These are phyloP conservation scores for Rotaria socialis DNA, from an alignment of 2,888 invertebrate species.

Conservation along the genomic window DNA sequence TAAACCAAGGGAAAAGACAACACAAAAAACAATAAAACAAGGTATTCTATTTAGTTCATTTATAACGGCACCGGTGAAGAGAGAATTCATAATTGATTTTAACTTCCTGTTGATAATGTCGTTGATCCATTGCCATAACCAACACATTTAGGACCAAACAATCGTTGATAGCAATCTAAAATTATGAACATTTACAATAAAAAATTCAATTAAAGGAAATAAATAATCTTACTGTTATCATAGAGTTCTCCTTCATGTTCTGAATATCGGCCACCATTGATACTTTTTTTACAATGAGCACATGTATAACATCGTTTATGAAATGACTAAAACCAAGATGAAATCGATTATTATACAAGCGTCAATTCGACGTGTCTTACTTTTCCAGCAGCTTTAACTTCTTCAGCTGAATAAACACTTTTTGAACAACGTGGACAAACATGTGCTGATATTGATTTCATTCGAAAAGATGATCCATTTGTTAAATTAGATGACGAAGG, in stretches of 20 bases:
- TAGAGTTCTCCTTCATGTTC: constrained; percentile 20
- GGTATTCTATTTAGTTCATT: not conserved
- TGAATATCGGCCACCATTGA: constrained; percentile 5
- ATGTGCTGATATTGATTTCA: not conserved
- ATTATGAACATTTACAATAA: not conserved
- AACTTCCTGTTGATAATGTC: constrained; percentile 35
- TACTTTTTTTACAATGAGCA: not conserved
- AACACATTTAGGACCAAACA: constrained; percentile 43
- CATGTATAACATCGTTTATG: constrained; percentile 14
- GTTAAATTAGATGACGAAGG: not conserved
- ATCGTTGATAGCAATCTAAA: constrained; percentile 44
- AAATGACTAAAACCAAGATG: not conserved
- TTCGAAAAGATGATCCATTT: not conserved
- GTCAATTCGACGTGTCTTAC: not conserved
- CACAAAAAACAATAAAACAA: not conserved
- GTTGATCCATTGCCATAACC: constrained; percentile 41
- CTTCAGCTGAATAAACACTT: constrained; percentile 44
- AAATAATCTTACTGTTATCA: not conserved
- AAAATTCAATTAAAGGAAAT: too few relatives aligned
- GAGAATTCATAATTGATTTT: not conserved
- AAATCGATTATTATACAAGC: too few relatives aligned
- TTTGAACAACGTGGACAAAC: constrained; percentile 42
- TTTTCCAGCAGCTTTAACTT: constrained; percentile 41
- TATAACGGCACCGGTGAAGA: not conserved
- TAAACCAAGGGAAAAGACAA: not conserved